phyloP scores from a whole-genome alignment of 2,797 vertebrate genomes.

The Leucoraja ocellata region DNA sequence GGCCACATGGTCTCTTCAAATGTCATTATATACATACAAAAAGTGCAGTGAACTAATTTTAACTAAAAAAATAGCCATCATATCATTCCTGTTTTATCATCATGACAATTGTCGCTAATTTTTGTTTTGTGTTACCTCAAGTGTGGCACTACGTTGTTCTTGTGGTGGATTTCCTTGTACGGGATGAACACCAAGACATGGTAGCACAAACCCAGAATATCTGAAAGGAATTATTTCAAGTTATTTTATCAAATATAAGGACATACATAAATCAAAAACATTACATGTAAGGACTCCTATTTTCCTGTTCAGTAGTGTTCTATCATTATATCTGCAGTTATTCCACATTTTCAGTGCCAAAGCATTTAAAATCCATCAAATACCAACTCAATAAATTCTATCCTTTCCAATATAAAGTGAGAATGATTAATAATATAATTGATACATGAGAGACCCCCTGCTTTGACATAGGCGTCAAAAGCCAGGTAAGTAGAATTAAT shows the following conservation, averaged over 20 bases:
- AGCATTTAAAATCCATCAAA: background rate
- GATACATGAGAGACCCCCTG: background rate
- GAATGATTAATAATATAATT: background rate
- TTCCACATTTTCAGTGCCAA: background rate
- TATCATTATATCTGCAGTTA: background rate
- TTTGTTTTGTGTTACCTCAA: conserved; percentile 59
- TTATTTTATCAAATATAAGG: background rate
- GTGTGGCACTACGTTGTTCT: conserved; percentile 64
- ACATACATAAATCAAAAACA: background rate
- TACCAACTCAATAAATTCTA: background rate
- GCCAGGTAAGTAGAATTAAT: background rate
- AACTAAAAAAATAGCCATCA: background rate
- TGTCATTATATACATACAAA: no score
- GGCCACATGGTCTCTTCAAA: no score
- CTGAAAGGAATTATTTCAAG: conserved; percentile 50
- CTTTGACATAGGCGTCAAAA: background rate
- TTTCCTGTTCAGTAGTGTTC: background rate
- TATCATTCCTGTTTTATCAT: background rate
- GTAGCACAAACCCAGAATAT: conserved; percentile 72
- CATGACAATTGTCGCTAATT: background rate
- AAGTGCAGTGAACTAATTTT: background rate
- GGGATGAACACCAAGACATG: conserved; percentile 85
- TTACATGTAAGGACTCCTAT: background rate
- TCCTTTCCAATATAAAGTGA: background rate
- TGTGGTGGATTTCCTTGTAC: conserved; percentile 66